Base-by-base conservation (phyloP, 2,113 vertebrate species). In the Cygnus buccinator region DNA sequence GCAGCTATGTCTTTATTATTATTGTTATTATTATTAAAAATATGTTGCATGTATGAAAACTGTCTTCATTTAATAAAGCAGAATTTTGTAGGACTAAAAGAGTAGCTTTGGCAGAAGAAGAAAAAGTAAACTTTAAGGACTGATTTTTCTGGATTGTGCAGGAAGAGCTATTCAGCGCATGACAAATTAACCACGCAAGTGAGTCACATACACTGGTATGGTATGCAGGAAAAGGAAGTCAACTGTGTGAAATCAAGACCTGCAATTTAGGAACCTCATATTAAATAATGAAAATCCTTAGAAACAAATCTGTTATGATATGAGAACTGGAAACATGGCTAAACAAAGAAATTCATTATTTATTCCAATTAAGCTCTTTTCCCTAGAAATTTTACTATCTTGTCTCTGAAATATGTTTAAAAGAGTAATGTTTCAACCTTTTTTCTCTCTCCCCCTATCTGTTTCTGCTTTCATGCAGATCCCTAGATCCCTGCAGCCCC, bases 211-310 rank as follows among this genome's bases (percentile, higher is more conserved):
- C 74, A 84, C 89, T 95, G 93, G 91, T 95, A 88, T 80, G 95
- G 91, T 91, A 92, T 82, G 95, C 96, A 96, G 97, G 97, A 97
- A 97, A 95, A 83, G 97, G 93, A 96, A 96, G 95, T 95, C 91
- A 95, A 82, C 89, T 89, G 76, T 66, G 78, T 90, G 84, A 95
- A 95, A 97, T 92, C 84, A 95, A 95, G 97, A 93, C 90, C 93
- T 93, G 95, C 93, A 95, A 93, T 95, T 96, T 94, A 89, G 93
- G 83, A 95, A 71, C 72, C 77, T 91, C 28, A 16, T 37, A 88
- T 37, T 90, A 87, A 96, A 94, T 67, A 78, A 82, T 72, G 62
- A 89, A 95, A 96, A 95, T 63, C 57, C 93, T 94, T 79, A 93
- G 90, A 79, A 95, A 89, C 72, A 55, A 52, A 68, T 95, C 50